Conservation (phyloP, 30 jellyfish, hydroid and myxozoan genomes). For the Turritopsis dohrnii region DNA sequence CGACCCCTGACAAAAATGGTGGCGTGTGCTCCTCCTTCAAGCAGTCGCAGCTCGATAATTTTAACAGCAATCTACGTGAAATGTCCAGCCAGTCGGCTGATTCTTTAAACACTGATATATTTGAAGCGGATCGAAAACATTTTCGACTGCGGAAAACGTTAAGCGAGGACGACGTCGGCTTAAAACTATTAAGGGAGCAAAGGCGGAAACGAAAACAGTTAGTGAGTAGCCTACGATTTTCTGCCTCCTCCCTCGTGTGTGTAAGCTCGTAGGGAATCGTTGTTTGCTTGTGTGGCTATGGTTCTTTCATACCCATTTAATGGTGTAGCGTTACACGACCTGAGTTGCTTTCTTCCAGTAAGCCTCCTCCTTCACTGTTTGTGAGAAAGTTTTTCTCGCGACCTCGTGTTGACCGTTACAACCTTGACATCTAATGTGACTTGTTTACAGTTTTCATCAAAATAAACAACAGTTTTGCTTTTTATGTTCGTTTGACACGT, state of each 20-base stretch:
- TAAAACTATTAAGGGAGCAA: slow-evolving; percentile 23
- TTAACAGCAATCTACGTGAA: slow-evolving; percentile 22
- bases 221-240: slow-evolving; percentile 7
- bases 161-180: slow-evolving; percentile 21
- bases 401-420: background rate
- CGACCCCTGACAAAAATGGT: no score
- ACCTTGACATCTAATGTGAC: background rate
- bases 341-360: background rate
- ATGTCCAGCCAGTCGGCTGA: slow-evolving; percentile 13
- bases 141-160: slow-evolving; percentile 21
- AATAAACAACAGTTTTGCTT: no score
- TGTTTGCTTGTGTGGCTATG: background rate
- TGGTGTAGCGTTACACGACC: no score
- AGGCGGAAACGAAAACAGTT: slow-evolving; percentile 17
- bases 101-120: background rate
- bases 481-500: background rate
- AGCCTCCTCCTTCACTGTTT: background rate
- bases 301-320: background rate
- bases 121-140: slow-evolving; percentile 1
- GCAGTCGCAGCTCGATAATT: slow-evolving; percentile 2
- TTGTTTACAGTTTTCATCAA: background rate
- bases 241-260: background rate
- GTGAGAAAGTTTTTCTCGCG: background rate
- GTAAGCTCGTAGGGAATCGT: background rate
- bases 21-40: background rate